A percentile compares a stretch with the other conserved stretches of the same genome.
Conservation (phyloP, 1,140 invertebrate genomes). For the Drosophila kurseongensis region DNA sequence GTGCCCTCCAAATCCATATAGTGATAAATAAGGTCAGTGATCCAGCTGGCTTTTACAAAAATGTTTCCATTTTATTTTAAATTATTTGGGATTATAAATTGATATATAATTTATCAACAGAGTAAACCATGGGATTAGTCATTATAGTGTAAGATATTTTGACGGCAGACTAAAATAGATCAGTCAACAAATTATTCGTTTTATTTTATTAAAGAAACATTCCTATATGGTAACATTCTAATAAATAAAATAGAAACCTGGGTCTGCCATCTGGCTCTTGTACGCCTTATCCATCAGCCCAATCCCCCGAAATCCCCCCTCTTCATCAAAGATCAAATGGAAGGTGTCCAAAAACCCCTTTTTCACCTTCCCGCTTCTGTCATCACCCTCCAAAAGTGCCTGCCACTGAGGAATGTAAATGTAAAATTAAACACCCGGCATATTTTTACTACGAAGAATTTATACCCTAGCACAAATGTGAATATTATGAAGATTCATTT, state of each 20-base stretch:
- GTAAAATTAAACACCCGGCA: constrained; percentile 56
- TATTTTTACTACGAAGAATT: constrained; percentile 52
- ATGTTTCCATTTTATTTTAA: neutral
- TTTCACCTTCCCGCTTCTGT: constrained; percentile 39
- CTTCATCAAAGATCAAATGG: constrained; percentile 48
- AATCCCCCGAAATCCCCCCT: constrained; percentile 1
- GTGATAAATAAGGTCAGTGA: neutral
- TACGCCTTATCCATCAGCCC: constrained; percentile 6
- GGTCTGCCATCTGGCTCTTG: constrained; percentile 10
- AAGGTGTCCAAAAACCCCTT: constrained; percentile 21
- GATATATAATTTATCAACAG: too few species aligned
- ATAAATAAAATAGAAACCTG: constrained; percentile 7
- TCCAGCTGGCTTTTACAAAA: neutral
- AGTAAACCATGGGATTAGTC: neutral
- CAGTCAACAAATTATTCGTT: neutral
- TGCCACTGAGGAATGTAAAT: constrained; percentile 63
- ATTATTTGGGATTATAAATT: too few species aligned
- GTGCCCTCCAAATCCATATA: neutral
- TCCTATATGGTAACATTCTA: constrained; percentile 18
- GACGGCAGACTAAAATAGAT: neutral
- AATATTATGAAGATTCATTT: neutral
- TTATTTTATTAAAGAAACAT: constrained; percentile 10
- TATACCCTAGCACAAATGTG: constrained; percentile 17
- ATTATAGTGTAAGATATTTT: too few species aligned
- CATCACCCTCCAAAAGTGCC: constrained; percentile 28